Conservation (phyloP, 2,797 vertebrate species). For the Chiroxiphia lanceolata region DNA sequence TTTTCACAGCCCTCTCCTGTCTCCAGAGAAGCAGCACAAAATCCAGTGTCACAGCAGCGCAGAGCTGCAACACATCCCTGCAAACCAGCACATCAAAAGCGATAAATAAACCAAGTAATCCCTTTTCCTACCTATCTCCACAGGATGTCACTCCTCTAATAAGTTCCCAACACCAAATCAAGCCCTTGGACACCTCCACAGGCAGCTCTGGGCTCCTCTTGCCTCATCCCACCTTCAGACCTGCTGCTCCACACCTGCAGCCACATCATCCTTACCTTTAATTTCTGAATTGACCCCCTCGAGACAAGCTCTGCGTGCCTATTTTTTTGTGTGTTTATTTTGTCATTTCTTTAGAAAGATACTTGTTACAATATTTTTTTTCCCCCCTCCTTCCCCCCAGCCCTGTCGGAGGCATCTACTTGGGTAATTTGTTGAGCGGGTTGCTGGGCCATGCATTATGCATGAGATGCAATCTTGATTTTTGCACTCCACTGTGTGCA, state of each 20-base stretch:
- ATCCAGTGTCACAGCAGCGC: background rate
- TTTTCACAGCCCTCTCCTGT: rapidly evolving
- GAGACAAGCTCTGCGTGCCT: background rate
- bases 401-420: background rate
- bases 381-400: background rate
- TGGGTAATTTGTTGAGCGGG: conserved; percentile 19
- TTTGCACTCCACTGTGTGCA: conserved; percentile 41
- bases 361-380: background rate
- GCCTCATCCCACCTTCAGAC: background rate
- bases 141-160: background rate
- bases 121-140: background rate
- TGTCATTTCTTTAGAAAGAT: conserved; percentile 4
- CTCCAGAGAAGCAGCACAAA: background rate
- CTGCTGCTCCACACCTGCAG: background rate
- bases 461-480: conserved; percentile 55
- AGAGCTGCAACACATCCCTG: background rate
- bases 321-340: conserved; percentile 24
- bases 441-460: conserved; percentile 62
- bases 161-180: background rate
- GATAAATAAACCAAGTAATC: background rate
- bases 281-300: background rate
- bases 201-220: background rate
- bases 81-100: background rate
- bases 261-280: background rate
- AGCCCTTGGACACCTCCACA: rapidly evolving